phyloP scores from a whole-genome alignment of 2,888 invertebrate genomes.

The Laspeyria flexula region DNA sequence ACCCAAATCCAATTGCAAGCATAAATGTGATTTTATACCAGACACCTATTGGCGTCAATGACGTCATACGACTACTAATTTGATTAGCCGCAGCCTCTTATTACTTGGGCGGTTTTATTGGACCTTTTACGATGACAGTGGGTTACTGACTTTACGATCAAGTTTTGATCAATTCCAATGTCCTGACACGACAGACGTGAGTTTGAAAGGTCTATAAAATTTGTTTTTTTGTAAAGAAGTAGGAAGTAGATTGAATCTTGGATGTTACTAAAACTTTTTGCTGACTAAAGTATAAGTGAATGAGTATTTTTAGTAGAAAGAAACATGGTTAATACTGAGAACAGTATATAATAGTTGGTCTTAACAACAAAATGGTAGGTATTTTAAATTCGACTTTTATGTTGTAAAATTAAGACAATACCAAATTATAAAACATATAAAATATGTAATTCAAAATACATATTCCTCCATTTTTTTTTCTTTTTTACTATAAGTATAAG shows the following conservation, averaged over 20 bases:
- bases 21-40: conserved; percentile 5
- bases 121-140: conserved; percentile 57
- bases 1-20: neutral
- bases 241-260: neutral
- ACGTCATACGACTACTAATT: conserved; percentile 11
- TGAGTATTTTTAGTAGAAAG: too few species aligned
- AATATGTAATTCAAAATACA: too few species aligned
- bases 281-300: too few species aligned
- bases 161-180: conserved; percentile 61
- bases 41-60: neutral
- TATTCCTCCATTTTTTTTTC: too few species aligned
- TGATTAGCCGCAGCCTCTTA: conserved; percentile 22
- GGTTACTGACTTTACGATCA: conserved; percentile 55
- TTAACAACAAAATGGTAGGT: too few species aligned
- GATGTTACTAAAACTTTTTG: too few species aligned
- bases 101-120: conserved; percentile 46
- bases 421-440: too few species aligned
- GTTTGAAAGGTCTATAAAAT: conserved; percentile 6
- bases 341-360: too few species aligned
- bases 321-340: too few species aligned
- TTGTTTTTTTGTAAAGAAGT: neutral
- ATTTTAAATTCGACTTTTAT: too few species aligned
- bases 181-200: conserved; percentile 10
- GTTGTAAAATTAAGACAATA: too few species aligned
- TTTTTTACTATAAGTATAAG: too few species aligned